Evolutionary conservation across 2,797 vertebrate genomes (phyloP).

Genomic region (Hozukius guyotensis): DNA sequence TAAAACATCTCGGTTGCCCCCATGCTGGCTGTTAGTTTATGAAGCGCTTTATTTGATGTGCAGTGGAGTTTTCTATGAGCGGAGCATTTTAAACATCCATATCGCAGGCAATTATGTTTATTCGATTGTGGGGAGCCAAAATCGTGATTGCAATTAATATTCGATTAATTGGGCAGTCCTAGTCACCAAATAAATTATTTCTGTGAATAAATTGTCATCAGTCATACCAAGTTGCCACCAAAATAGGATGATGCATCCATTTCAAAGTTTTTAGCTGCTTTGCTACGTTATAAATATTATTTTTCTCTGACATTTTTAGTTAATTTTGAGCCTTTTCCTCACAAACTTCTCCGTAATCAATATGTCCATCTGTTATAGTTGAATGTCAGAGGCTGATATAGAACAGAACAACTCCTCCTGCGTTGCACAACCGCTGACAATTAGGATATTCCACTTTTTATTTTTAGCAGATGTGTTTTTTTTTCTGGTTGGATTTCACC

Average conservation of each 20-base stretch:
- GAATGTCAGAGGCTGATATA: neutral
- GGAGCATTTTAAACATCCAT: no score
- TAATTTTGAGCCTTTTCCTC: neutral
- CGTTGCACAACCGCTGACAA: neutral
- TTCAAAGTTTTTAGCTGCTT: neutral
- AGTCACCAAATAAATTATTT: accelerated
- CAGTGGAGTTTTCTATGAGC: no score
- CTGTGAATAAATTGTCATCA: neutral
- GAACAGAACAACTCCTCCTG: neutral
- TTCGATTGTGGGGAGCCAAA: no score
- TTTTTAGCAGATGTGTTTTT: neutral
- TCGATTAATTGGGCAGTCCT: accelerated
- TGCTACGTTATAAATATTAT: neutral
- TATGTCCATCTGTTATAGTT: neutral
- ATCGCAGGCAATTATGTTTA: no score
- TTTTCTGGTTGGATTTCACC: slow-evolving; percentile 23
- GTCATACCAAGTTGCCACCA: neutral
- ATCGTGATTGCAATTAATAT: no score
- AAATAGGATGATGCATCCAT: neutral
- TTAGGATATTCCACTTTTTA: slow-evolving; percentile 3
- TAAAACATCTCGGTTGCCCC: accelerated
- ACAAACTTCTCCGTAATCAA: neutral
- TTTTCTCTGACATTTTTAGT: neutral
- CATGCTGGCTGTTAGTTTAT: no score
- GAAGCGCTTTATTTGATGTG: no score